Percentiles rank a stretch among this genome's conserved stretches.
phyloP scores from a whole-genome alignment of 2,797 vertebrate genomes.

The Tokudaia tokunoshimensis region DNA sequence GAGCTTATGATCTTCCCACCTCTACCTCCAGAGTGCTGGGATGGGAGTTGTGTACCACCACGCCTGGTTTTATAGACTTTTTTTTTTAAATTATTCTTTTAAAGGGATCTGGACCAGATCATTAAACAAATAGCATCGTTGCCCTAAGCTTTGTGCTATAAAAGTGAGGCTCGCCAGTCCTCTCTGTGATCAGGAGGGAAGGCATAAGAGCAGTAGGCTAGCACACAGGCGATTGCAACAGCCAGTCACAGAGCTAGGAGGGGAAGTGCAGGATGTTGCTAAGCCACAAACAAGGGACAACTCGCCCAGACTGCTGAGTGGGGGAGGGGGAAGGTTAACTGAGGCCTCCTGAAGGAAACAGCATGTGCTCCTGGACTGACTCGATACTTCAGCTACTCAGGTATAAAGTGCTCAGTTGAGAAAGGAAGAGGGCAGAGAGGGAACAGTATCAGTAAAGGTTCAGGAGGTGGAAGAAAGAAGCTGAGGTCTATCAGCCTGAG shows the following conservation, averaged over 20 bases:
- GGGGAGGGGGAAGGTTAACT: background rate
- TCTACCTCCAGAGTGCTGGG: background rate
- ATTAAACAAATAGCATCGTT: background rate
- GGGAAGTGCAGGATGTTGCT: slow-evolving; percentile 76
- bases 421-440: background rate
- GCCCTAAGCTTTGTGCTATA: background rate
- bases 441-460: background rate
- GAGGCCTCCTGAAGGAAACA: slow-evolving; percentile 72
- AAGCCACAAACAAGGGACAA: slow-evolving; percentile 75
- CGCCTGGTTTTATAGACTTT: background rate
- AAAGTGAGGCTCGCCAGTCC: slow-evolving; percentile 24
- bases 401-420: background rate
- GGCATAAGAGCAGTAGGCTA: slow-evolving; percentile 26
- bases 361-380: slow-evolving; percentile 12
- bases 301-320: background rate
- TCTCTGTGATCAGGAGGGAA: slow-evolving; percentile 14
- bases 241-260: background rate
- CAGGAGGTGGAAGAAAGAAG: background rate
- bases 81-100: background rate
- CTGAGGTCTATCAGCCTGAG: background rate
- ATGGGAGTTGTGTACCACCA: background rate
- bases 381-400: background rate
- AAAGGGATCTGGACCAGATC: slow-evolving; percentile 41
- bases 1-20: background rate
- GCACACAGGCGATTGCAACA: slow-evolving; percentile 62